Evolutionary conservation across 2,888 invertebrate genomes (phyloP), one percentile per base, ranked within the genome.

Genomic region (Papilio elwesi): DNA sequence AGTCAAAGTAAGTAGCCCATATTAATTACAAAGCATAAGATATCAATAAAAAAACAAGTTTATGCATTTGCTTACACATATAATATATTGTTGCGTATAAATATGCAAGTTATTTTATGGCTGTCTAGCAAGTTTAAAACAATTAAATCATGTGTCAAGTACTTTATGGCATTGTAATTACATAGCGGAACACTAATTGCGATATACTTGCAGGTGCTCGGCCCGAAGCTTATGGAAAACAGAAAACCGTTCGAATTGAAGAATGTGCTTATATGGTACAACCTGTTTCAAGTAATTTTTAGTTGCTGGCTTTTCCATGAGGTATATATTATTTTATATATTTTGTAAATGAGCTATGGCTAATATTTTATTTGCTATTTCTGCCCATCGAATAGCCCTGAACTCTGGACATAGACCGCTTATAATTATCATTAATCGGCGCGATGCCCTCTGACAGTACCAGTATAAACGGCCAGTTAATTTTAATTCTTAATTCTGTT

Each of bases 211-310:
- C 87, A 95, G 95, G 94, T 96, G 72, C 82, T 96, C 74, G 98
- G 98, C 3, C 98, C 98, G 51, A 95, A 95, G 82, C 85, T 97
- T 47, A 98, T 98, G 98, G 96, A 96, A 85, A 96, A 97, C 88
- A 95, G 98, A 85, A 96, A 97, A 91, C 97, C 98, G 0, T 96
- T 96, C 80, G 95, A 97, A 80, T 92, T 98, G 67, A 95, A 96
- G 77, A 94, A 94, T 79, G 89, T 97, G 47, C 94, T 98, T 81
- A 95, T 98, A 76, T 95, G 95, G 81, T 98, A 98, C 90, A 98
- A 98, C 90, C 94, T 97, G 69, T 94, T 96, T 76, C 98, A 98
- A 96, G 97, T 97, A 11, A 77, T 96, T 74, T 95, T 97, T 83
- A 97, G 97, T 74, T 85, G 94, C 13, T 97, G 96, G 95, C 92